These are phyloP conservation scores for Thunnus maccoyii DNA, from an alignment of 2,113 vertebrate species.

Conservation along the genomic window DNA sequence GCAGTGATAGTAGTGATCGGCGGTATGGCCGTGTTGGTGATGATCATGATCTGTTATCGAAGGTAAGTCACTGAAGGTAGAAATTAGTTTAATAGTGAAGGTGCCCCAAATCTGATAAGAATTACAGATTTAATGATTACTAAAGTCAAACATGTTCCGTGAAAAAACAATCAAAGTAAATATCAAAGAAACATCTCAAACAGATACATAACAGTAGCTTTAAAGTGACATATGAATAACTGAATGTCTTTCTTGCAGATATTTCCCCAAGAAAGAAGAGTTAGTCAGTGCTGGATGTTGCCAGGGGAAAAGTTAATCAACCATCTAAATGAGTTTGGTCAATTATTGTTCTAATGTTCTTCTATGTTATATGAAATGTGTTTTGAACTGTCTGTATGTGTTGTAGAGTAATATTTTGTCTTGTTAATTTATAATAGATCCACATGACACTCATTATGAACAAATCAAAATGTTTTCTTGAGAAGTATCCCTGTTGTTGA, in stretches of 20 bases:
- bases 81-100: neutral
- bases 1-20: constrained; percentile 75
- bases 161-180: neutral
- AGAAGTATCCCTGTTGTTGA: neutral
- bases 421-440: constrained; percentile 24
- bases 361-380: neutral
- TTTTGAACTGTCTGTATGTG: neutral
- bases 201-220: neutral
- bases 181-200: neutral
- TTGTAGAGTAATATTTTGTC: neutral
- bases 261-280: constrained; percentile 72
- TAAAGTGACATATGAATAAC: neutral
- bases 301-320: constrained; percentile 41
- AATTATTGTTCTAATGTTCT: constrained; percentile 3
- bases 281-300: constrained; percentile 56
- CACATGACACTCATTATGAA: neutral
- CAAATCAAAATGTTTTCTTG: neutral
- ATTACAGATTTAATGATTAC: neutral
- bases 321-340: neutral
- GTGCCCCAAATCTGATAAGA: neutral
- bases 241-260: constrained; percentile 65
- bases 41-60: constrained; percentile 75
- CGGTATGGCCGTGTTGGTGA: constrained; percentile 62
- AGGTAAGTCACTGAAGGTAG: constrained; percentile 58
- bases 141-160: neutral